Conservation (phyloP, 92 coral and sea anemone genomes). For the Paramuricea clavata region DNA sequence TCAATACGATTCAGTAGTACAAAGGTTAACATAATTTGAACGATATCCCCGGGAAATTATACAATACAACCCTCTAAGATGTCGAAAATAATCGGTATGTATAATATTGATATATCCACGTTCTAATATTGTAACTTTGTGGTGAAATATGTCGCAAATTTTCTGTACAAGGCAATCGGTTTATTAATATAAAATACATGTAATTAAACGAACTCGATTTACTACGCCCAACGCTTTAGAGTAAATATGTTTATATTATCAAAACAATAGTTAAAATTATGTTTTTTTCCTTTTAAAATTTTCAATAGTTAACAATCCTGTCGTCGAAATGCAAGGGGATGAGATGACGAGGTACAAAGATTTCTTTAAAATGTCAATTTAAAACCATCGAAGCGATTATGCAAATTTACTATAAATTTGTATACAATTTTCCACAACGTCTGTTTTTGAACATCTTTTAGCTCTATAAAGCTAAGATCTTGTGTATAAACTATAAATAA, state of each 20-base stretch:
- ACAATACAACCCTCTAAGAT: background rate
- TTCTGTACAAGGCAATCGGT: background rate
- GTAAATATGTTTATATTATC: too few relatives aligned
- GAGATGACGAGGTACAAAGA: constrained; percentile 92
- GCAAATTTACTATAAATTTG: too few relatives aligned
- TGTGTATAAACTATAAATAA: too few relatives aligned
- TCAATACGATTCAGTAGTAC: background rate
- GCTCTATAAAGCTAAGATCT: too few relatives aligned
- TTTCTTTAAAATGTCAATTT: background rate
- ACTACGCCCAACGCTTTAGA: background rate
- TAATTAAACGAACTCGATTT: too few relatives aligned
- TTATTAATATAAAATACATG: too few relatives aligned
- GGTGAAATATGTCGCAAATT: background rate
- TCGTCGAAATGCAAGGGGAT: constrained; percentile 97
- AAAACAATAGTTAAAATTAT: too few relatives aligned
- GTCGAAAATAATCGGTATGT: constrained; percentile 38
- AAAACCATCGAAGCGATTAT: too few relatives aligned
- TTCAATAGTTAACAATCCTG: constrained; percentile 63
- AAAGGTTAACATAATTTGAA: background rate
- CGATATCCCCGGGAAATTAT: background rate
- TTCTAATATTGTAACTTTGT: background rate
- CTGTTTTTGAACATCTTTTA: too few relatives aligned
- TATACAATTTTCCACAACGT: too few relatives aligned
- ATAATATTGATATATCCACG: background rate
- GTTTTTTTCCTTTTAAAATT: background rate